These are phyloP conservation scores for Megaustenia siamemsis DNA, from an alignment of 2,888 invertebrate species.

Conservation along the genomic window DNA sequence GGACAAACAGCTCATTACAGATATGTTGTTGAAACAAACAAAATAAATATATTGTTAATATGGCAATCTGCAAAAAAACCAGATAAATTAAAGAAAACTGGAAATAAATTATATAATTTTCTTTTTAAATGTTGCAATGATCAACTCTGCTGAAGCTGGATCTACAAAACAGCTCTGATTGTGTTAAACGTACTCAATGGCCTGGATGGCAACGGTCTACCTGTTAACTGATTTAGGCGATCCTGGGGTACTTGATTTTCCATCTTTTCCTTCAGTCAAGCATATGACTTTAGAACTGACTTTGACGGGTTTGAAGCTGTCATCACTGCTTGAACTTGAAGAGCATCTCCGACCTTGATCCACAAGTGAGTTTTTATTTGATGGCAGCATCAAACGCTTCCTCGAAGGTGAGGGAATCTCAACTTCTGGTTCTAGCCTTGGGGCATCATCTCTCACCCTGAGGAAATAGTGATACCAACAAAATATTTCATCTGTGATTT, in stretches of 20 bases:
- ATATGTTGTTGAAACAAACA: background rate
- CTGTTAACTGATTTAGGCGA: constrained; percentile 50
- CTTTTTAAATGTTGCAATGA: too few relatives aligned
- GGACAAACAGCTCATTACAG: background rate
- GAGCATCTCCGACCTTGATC: constrained; percentile 7
- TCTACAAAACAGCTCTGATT: background rate
- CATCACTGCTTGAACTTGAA: constrained; percentile 48
- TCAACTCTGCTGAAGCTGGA: background rate
- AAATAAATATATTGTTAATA: background rate
- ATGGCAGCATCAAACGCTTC: constrained; percentile 26
- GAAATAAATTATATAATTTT: too few relatives aligned
- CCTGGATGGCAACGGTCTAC: background rate
- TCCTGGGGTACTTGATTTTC: constrained; percentile 16
- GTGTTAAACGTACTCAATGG: background rate
- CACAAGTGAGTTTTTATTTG: background rate
- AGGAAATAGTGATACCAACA: background rate
- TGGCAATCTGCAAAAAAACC: background rate
- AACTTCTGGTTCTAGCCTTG: constrained; percentile 61
- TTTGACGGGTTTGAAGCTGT: constrained; percentile 48
- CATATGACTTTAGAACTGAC: constrained; percentile 61
- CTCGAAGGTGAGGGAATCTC: constrained; percentile 48
- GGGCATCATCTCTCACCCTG: constrained; percentile 72
- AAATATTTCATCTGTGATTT: too few relatives aligned
- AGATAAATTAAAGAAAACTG: background rate
- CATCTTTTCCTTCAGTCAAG: constrained; percentile 48